Evolutionary conservation across 2,888 invertebrate genomes (phyloP).

Genomic region (Serrognathus titanus): DNA sequence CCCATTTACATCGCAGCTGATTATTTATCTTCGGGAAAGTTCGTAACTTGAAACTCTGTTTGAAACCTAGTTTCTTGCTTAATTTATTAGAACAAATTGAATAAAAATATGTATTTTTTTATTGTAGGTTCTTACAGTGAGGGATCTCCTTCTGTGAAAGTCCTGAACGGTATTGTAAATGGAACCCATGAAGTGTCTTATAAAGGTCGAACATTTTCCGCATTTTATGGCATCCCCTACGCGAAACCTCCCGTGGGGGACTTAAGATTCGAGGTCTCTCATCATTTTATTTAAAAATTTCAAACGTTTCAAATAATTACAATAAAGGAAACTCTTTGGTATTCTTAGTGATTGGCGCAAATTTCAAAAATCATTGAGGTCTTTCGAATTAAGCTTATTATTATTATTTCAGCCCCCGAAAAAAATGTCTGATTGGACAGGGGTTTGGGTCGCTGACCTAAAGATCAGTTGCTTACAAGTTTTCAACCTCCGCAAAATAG

Average conservation of each 20-base stretch:
- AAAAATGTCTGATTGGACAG: slow-evolving; percentile 20
- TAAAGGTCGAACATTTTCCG: slow-evolving; percentile 6
- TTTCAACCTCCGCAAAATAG: not conserved
- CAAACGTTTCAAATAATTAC: too few relatives aligned
- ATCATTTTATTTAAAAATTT: not conserved
- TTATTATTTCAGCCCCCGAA: slow-evolving; percentile 17
- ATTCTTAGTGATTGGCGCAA: too few relatives aligned
- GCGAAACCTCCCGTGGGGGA: slow-evolving; percentile 13
- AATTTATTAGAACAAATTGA: too few relatives aligned
- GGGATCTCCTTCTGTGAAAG: slow-evolving; percentile 2
- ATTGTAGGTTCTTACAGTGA: not conserved
- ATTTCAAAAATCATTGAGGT: too few relatives aligned
- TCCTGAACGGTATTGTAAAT: slow-evolving; percentile 6
- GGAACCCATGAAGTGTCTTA: slow-evolving; percentile 8
- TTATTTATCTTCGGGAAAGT: too few relatives aligned
- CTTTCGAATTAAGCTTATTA: too few relatives aligned
- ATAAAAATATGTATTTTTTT: too few relatives aligned
- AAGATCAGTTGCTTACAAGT: slow-evolving; percentile 16
- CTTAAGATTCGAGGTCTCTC: slow-evolving; percentile 10
- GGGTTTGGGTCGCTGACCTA: slow-evolving; percentile 21
- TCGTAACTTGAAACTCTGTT: too few relatives aligned
- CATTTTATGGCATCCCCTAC: slow-evolving; percentile 15
- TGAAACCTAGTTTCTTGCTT: too few relatives aligned
- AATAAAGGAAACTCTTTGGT: too few relatives aligned
- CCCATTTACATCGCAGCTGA: too few relatives aligned